A percentile compares a stretch with the other conserved stretches of the same genome.
These are phyloP conservation scores for Rhyzopertha dominica DNA, from an alignment of 1,140 invertebrate genomes.

Conservation along the genomic window DNA sequence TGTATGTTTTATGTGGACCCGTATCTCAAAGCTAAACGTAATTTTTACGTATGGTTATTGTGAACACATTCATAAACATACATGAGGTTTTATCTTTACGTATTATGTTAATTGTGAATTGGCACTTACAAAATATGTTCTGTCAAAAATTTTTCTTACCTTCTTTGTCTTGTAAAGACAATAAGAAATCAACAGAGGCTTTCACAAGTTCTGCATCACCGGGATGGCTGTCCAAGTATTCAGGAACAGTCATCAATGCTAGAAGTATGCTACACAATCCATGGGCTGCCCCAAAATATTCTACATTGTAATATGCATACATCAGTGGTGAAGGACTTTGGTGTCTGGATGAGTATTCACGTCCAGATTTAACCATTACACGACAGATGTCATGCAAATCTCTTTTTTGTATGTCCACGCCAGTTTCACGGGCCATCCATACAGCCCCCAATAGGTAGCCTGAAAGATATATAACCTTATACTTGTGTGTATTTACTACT, in stretches of 20 bases:
- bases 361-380: slow-evolving; percentile 64
- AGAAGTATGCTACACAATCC: slow-evolving; percentile 63
- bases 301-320: slow-evolving; percentile 80
- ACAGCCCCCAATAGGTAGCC: slow-evolving; percentile 73
- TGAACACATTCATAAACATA: too few relatives aligned
- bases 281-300: slow-evolving; percentile 82
- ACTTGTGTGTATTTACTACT: too few relatives aligned
- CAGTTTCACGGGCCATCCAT: slow-evolving; percentile 61
- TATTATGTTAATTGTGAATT: too few relatives aligned
- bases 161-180: slow-evolving; percentile 52
- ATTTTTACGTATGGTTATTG: too few relatives aligned
- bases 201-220: slow-evolving; percentile 53
- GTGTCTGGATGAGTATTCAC: slow-evolving; percentile 56
- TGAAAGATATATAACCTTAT: too few relatives aligned
- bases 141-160: too few relatives aligned
- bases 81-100: too few relatives aligned
- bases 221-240: slow-evolving; percentile 54
- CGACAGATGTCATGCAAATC: slow-evolving; percentile 60
- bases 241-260: slow-evolving; percentile 60
- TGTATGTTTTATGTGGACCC: too few relatives aligned
- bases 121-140: too few relatives aligned
- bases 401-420: slow-evolving; percentile 50
- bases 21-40: too few relatives aligned
- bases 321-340: slow-evolving; percentile 66
- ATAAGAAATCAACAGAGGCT: slow-evolving; percentile 57